Evolutionary conservation across 2,888 invertebrate genomes (phyloP), one percentile per base, ranked within the genome.

Genomic region (Tridacna crocea): DNA sequence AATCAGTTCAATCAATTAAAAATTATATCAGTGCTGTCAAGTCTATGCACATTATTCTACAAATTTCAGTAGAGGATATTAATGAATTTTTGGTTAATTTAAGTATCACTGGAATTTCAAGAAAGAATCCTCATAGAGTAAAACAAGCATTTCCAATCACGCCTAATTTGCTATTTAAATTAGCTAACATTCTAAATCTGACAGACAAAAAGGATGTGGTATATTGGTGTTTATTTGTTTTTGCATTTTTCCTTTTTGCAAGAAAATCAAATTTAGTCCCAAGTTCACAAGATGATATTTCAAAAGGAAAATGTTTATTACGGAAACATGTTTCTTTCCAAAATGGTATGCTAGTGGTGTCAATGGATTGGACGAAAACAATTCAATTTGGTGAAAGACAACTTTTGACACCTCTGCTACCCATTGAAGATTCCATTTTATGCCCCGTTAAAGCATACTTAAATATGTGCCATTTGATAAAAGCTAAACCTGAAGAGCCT

Each of bases 161-260:
- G 26, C 63, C 63, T 11, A 26, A 26, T 22, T 26, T 65, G 10
- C 26, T 65, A 26, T 6, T 65, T 6, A 65, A 65, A 26, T 11
- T 65, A 26, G 24, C 26, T 22, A 10, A 11, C 15, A 10, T 11
- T 24, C 11, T 65, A 27, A 17, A 26, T 65, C 26, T 65, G 26
- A 11, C 24, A 11, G 17, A 26, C 11, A 11, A 26, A 26, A 26
- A 26, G 27, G 26, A 65, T 26, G 17, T 22, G 12, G 27, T 46
- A 22, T 63, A n/a, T 36, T 73, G 73, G 73, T 73, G 73, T 27
- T 60, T 73, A 73, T 73, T 73, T 73, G 8, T 73, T 12, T 74
- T 74, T 74, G 74, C 74, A 19, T 74, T 74, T 46, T 74, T 36
- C 47, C 47, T 74, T 46, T 74, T 74, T 61, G 74, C 74, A n/a